Conservation (phyloP, 2,113 vertebrate genomes). For the Meles meles region DNA sequence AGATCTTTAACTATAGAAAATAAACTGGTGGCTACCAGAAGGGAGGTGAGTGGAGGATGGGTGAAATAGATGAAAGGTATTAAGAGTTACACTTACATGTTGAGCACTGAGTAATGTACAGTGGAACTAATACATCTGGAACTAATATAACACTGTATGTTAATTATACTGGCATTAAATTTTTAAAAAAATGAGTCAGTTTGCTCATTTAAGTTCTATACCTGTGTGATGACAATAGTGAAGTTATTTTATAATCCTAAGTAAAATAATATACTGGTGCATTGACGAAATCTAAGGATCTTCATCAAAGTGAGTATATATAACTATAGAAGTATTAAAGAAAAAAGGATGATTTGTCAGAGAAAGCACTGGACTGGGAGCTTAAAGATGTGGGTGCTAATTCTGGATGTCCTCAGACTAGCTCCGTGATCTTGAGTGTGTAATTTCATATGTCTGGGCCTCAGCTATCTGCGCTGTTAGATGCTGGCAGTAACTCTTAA, state of each 20-base stretch:
- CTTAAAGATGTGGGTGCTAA: neutral
- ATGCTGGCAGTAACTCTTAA: neutral
- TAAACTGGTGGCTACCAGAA: neutral
- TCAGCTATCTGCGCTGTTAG: neutral
- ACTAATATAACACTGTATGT: neutral
- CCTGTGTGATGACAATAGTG: neutral
- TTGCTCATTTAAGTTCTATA: slow-evolving; percentile 28
- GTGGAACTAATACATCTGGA: neutral
- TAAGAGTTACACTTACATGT: neutral
- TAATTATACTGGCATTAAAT: neutral
- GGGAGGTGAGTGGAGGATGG: neutral
- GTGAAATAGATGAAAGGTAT: neutral
- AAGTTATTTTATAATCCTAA: slow-evolving; percentile 18
- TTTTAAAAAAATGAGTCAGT: neutral
- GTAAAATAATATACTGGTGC: neutral
- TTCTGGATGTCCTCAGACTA: neutral
- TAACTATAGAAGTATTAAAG: neutral
- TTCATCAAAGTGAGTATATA: neutral
- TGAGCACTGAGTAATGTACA: neutral
- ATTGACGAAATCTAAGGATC: neutral
- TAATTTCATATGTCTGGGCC: neutral
- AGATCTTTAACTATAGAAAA: neutral
- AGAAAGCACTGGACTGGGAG: neutral
- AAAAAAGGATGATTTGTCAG: neutral
- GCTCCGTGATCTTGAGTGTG: neutral